phyloP scores from a whole-genome alignment of 2,113 vertebrate genomes.

The Eptatretus burgeri region DNA sequence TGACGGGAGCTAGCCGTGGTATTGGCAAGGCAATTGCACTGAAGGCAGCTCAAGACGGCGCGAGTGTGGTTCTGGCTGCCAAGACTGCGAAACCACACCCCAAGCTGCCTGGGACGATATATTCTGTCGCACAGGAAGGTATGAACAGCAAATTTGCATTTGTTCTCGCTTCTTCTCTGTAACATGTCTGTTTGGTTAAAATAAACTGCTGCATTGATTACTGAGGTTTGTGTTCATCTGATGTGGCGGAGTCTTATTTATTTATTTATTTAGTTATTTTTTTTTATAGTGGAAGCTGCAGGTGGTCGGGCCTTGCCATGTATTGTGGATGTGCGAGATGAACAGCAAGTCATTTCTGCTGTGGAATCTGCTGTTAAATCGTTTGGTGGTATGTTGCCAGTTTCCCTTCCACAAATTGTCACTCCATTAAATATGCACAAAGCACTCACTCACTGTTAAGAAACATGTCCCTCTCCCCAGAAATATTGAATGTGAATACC shows the following conservation, averaged over 20 bases:
- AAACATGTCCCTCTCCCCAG: too few relatives aligned
- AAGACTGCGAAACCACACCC: slow-evolving; percentile 52
- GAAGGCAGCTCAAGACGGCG: slow-evolving; percentile 73
- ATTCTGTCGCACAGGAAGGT: slow-evolving; percentile 66
- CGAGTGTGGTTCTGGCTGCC: slow-evolving; percentile 67
- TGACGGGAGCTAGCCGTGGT: slow-evolving; percentile 71
- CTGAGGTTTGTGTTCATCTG: too few relatives aligned
- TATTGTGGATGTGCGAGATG: slow-evolving; percentile 61
- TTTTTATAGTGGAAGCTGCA: slow-evolving; percentile 36
- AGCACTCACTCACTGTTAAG: too few relatives aligned
- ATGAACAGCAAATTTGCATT: slow-evolving; percentile 8
- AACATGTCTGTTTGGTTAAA: too few relatives aligned
- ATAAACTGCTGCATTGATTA: too few relatives aligned
- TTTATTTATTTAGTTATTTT: too few relatives aligned
- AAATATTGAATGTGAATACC: not conserved
- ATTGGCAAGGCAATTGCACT: slow-evolving; percentile 85
- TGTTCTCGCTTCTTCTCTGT: slow-evolving; percentile 7
- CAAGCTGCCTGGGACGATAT: slow-evolving; percentile 65
- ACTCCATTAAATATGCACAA: too few relatives aligned
- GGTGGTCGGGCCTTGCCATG: slow-evolving; percentile 66
- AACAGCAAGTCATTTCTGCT: slow-evolving; percentile 38
- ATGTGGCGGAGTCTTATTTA: too few relatives aligned
- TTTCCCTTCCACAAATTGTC: too few relatives aligned
- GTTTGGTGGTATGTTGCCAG: slow-evolving; percentile 40
- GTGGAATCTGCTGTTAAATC: slow-evolving; percentile 42